Conservation (phyloP, 2,797 vertebrate genomes). For the Syndactyla subalaris region DNA sequence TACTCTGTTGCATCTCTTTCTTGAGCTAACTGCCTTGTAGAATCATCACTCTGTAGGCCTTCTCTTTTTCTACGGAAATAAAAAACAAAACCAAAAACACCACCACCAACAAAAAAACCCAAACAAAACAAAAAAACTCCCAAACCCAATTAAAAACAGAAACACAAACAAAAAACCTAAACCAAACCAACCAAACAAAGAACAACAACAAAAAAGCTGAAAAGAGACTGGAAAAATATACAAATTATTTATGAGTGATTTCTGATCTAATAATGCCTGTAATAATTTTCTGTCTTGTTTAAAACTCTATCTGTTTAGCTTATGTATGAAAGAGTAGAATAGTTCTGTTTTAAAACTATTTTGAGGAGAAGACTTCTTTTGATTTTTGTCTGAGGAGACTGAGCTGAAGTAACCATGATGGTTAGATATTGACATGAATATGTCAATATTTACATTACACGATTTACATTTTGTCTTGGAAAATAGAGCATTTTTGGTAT, state of each 20-base stretch:
- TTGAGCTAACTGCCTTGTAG: not conserved
- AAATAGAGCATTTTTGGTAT: not conserved
- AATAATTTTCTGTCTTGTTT: not conserved
- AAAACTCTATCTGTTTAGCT: not conserved
- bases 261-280: not conserved
- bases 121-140: too few species aligned
- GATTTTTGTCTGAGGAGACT: not conserved
- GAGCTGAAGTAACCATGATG: not conserved
- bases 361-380: not conserved
- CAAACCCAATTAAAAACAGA: too few species aligned
- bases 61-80: not conserved
- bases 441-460: too few species aligned
- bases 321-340: not conserved
- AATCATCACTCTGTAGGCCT: not conserved
- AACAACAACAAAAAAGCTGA: not conserved
- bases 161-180: too few species aligned
- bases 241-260: not conserved
- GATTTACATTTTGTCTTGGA: not conserved
- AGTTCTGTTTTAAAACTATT: not conserved
- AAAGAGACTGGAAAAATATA: not conserved
- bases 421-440: not conserved
- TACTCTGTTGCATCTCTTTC: not conserved
- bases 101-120: too few species aligned
- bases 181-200: too few species aligned
- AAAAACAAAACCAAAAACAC: too few species aligned